These are phyloP conservation scores for Coccyzus lansbergi DNA, from an alignment of 2,797 vertebrate genomes.

Conservation along the genomic window DNA sequence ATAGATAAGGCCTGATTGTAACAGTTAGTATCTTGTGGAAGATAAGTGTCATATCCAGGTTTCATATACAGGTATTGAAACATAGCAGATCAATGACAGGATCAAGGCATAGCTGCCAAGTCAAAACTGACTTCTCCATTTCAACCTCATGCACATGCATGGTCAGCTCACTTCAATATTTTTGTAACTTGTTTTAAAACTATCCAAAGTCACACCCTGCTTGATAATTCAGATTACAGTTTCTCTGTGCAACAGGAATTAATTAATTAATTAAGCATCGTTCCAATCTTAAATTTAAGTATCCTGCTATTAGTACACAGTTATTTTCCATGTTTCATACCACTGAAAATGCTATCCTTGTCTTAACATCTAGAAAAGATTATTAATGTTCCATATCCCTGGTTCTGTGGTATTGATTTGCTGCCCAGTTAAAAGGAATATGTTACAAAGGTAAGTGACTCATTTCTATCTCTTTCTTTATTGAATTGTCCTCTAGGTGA, in stretches of 20 bases:
- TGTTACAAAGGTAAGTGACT: slow-evolving; percentile 38
- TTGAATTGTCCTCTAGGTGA: slow-evolving; percentile 14
- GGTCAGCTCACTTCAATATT: neutral
- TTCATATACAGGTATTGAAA: neutral
- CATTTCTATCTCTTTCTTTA: slow-evolving; percentile 44
- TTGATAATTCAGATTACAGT: neutral
- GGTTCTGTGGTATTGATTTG: slow-evolving; percentile 48
- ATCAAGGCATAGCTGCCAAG: neutral
- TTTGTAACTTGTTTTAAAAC: neutral
- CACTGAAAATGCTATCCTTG: neutral
- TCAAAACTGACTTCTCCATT: neutral
- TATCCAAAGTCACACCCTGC: neutral
- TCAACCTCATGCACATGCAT: neutral
- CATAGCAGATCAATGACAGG: neutral
- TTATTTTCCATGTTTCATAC: neutral
- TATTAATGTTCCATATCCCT: slow-evolving; percentile 35
- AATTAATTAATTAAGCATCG: neutral
- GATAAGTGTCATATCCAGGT: neutral
- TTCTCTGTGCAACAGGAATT: slow-evolving; percentile 9
- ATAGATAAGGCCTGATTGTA: neutral
- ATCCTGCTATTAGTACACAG: neutral
- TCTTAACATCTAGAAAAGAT: slow-evolving; percentile 7
- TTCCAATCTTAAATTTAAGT: neutral
- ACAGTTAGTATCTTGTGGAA: neutral
- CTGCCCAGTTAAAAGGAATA: slow-evolving; percentile 44